Base-by-base conservation (phyloP, 2,888 invertebrate species). In the Ornithoptera alexandrae region DNA sequence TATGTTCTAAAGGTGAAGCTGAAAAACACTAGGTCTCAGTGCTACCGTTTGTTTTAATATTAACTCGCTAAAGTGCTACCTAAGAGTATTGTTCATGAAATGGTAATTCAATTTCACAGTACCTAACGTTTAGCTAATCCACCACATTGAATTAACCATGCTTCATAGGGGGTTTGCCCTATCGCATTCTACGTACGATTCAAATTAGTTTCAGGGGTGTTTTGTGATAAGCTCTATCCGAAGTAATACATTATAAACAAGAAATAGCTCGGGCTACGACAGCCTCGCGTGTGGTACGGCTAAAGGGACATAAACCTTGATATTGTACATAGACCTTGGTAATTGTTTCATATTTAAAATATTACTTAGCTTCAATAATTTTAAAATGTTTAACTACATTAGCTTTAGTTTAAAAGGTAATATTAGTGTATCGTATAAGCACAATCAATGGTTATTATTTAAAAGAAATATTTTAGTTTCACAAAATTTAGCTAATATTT, bases 11-110 rank as follows among this genome's bases (percentile, higher is more conserved):
- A 50, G 17, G 50, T 2, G 5, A 12, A 17, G 8, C 18, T 50
- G 10, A 2, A 17, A 50, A 17, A 50, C 50, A 50, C 17, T 5
- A 50, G 2, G 5, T 12, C 17, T 50, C 50, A 50, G 50, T 17
- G 39, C 7, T 39, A 10, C 8, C 39, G 61, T 39, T 61, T 20
- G 5, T n/a, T 61, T 79, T 74, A 74, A 73, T 69, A 71, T 78
- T 80, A 84, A 86, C 84, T 78, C 83, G 79, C 83, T 67, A 77
- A 81, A 86, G 82, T 81, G 80, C 73, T 76, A 74, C 79, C 75
- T 75, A 78, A 77, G 60, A 63, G 59, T 50, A 64, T 36, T n/a
- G 46, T 58, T 22, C 58, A 63, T 70, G 75, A 79, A 78, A 83
- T 79, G 75, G 77, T 78, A 81, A 81, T 84, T 78, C 76, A 67